Conservation (phyloP, 2,113 vertebrate genomes). For the Pelvicachromis taeniatus region DNA sequence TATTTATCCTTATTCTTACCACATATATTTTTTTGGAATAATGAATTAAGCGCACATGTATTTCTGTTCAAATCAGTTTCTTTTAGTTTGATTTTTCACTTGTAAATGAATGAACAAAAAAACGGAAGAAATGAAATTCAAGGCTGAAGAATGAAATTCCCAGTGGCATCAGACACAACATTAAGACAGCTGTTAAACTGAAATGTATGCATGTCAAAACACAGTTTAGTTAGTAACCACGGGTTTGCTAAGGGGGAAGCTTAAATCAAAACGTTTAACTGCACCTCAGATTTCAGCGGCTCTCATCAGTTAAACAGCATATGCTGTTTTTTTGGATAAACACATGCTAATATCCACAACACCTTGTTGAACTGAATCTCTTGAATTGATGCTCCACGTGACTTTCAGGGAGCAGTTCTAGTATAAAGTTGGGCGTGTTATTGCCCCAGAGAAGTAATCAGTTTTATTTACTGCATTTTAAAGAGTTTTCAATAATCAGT, state of each 20-base stretch:
- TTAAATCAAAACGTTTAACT: neutral
- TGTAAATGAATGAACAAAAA: neutral
- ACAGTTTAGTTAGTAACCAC: neutral
- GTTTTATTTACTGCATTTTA: neutral
- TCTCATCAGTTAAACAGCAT: neutral
- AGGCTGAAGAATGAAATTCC: neutral
- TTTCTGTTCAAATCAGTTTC: neutral
- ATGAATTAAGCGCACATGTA: neutral
- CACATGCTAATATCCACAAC: neutral
- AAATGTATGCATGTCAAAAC: neutral
- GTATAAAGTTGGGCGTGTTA: fast-evolving
- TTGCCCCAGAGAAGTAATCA: neutral
- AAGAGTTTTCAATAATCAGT: neutral
- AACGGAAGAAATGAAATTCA: neutral
- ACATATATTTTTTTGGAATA: neutral
- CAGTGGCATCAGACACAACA: neutral
- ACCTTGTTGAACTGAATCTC: neutral
- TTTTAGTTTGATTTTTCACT: neutral
- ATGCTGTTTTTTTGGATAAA: neutral
- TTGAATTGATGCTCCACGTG: neutral
- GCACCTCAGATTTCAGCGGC: neutral
- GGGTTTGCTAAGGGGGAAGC: neutral
- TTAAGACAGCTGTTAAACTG: neutral
- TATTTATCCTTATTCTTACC: neutral
- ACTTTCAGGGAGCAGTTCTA: neutral